Base-by-base conservation (phyloP, 1,140 invertebrate species). In the Eumaeus atala region DNA sequence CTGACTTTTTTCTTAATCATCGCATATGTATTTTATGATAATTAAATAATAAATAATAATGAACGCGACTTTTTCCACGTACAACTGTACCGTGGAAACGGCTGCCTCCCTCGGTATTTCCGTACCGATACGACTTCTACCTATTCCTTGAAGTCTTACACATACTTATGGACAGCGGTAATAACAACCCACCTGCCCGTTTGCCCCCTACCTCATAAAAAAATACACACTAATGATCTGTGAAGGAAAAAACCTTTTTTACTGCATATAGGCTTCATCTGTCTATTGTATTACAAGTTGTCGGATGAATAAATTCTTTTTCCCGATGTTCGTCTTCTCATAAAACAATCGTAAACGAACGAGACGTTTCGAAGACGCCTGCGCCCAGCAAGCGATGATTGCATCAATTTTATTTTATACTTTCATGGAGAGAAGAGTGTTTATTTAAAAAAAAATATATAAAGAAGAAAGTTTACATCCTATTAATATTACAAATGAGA, bases 261-360 rank as follows among this genome's bases (percentile, higher is more conserved):
- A 4, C 40, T 8, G 12, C 40, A 16, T 14, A 14, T 16, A 5
- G 12, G 40, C 6, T 44, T 16, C 12, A 14, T 44, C 17, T 16
- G 9, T 9, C n/a, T n/a, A n/a, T n/a, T n/a, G n/a, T n/a, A n/a
- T 44, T 16, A 14, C 12, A 17, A 9, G 12, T 16, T 16, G 17
- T 44, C n/a, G 12, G 38, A n/a, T 14, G 38, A 12, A 17, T 44
- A 44, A 44, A 3, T 16, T 17, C 16, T 44, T 16, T 16, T 44
- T 12, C 12, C 17, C 40, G 17, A 14, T 14, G 40, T 9, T 44
- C 21, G 40, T 9, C 40, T 14, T 16, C 12, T 44, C 40, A 14
- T 44, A 44, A 44, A 44, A 44, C 16, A 9, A 16, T 16, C 40
- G 16, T 44, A 16, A 44, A 44, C 5, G 40, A 16, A 44, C 40